Evolutionary conservation across 2,797 vertebrate species (phyloP), one percentile per base, ranked within the genome.

Genomic region (Microcaecilia unicolor): DNA sequence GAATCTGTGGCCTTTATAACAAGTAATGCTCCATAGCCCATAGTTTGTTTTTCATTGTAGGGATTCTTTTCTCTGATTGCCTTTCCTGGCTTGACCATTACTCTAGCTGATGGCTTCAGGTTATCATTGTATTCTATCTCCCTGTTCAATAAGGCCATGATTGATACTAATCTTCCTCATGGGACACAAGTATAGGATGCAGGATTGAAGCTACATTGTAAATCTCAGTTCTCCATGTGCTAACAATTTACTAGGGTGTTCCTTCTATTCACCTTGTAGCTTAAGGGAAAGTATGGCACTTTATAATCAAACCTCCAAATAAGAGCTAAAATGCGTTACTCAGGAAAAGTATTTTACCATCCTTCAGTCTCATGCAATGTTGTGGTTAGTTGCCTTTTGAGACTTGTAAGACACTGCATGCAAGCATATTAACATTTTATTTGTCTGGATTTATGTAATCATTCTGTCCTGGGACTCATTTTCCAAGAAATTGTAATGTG

Each of bases 141-240:
- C 55, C 62, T 68, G 67, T 75, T 75, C 81, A 82, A 78, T 82
- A 82, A 85, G 71, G 70, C 70, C 47, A 47, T 79, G 80, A 81
- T 81, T 81, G 78, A 85, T 85, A 74, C 70, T 81, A 75, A 85
- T 84, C 69, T 78, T 65, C 70, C 78, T 72, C 64, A 0, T 39
- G 70, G 74, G 80, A 76, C 59, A 63, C 70, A 49, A 80, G 85
- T 80, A 74, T 64, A 57, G 70, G 65, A 70, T 58, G 60, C 58
- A 55, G 48, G 59, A 63, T 62, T 37, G 67, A 78, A 81, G 62
- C 52, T 49, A 55, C 61, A 78, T 63, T 74, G 68, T 78, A 81
- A 85, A 85, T 83, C 78, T 78, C 55, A 53, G 62, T 61, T 76
- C 79, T 71, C 55, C 72, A 51, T 51, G 58, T 60, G 57, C 67